These are phyloP conservation scores for Erethizon dorsatum DNA, from an alignment of 2,797 vertebrate genomes.

Conservation along the genomic window DNA sequence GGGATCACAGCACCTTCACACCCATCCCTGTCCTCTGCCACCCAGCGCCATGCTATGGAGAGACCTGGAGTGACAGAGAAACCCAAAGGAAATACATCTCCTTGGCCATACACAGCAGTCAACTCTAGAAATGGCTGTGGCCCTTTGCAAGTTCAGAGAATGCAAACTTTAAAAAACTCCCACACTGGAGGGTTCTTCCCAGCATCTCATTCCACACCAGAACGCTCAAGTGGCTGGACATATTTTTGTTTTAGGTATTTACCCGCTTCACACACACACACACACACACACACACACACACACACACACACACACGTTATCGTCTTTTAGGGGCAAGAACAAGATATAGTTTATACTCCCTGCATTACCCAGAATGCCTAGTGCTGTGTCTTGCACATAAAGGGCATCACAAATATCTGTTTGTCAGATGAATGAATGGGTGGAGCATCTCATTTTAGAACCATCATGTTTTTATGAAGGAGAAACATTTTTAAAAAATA, in stretches of 20 bases:
- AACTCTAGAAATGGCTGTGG: background rate
- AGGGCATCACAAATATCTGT: background rate
- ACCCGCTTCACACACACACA: background rate
- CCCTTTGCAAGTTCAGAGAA: background rate
- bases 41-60: background rate
- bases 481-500: background rate
- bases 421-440: background rate
- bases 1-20: rapidly evolving
- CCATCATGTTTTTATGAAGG: slow-evolving; percentile 10
- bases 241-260: background rate
- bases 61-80: background rate
- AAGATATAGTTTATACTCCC: background rate
- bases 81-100: background rate
- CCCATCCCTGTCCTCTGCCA: rapidly evolving
- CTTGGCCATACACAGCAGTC: background rate
- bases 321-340: background rate
- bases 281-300: no score
- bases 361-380: background rate
- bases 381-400: background rate
- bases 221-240: background rate
- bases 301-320: no score
- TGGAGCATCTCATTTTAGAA: background rate
- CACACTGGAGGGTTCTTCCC: background rate
- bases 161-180: background rate
- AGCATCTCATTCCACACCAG: background rate